phyloP scores from a whole-genome alignment of 2,888 invertebrate species.

The Ophioninae sp. region DNA sequence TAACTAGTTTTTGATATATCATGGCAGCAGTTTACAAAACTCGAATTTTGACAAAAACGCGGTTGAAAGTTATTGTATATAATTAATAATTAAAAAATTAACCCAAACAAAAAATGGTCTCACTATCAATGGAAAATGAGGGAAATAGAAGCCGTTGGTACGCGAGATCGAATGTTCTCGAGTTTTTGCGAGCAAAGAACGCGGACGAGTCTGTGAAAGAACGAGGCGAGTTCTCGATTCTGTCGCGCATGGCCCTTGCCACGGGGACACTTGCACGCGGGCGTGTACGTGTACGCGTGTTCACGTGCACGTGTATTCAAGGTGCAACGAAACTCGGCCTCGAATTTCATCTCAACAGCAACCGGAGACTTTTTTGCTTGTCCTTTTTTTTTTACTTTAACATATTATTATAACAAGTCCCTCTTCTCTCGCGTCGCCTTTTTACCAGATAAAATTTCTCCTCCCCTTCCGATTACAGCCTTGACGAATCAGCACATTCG shows the following conservation, averaged over 20 bases:
- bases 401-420: slow-evolving; percentile 1
- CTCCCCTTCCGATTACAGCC: slow-evolving; percentile 5
- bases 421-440: slow-evolving; percentile 10
- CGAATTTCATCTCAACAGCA: slow-evolving; percentile 62
- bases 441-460: slow-evolving; percentile 18
- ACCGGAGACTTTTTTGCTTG: slow-evolving; percentile 10
- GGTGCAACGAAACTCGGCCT: slow-evolving; percentile 58
- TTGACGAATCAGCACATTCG: slow-evolving; percentile 40
- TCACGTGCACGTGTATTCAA: slow-evolving; percentile 6
- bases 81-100: too few species aligned
- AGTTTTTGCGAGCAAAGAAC: slow-evolving; percentile 58
- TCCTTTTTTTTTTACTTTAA: slow-evolving; percentile 15
- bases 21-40: too few species aligned
- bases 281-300: not conserved
- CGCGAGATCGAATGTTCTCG: slow-evolving; percentile 56
- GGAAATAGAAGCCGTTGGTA: slow-evolving; percentile 9
- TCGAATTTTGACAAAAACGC: too few species aligned
- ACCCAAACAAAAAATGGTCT: too few species aligned
- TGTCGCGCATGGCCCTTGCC: slow-evolving; percentile 53
- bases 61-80: too few species aligned
- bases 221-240: slow-evolving; percentile 47
- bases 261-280: slow-evolving; percentile 28
- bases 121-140: not conserved
- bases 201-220: slow-evolving; percentile 46
- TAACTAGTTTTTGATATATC: too few species aligned